These are phyloP conservation scores for Stercorarius parasiticus DNA, from an alignment of 2,113 vertebrate species.

Conservation along the genomic window DNA sequence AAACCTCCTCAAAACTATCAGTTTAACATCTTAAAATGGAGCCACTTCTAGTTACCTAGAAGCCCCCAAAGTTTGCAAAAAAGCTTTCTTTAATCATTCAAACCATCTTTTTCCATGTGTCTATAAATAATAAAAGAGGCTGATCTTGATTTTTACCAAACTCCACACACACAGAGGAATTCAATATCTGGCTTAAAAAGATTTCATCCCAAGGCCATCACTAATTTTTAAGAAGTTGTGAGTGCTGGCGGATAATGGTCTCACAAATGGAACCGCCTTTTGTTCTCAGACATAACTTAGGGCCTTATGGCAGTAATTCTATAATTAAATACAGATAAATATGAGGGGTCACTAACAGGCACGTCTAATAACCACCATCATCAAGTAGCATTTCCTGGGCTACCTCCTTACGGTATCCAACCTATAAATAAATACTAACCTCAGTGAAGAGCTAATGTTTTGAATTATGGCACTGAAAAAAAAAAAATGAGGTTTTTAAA, in stretches of 20 bases:
- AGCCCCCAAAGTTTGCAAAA: not conserved
- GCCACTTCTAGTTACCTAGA: not conserved
- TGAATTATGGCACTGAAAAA: not conserved
- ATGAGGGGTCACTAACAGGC: not conserved
- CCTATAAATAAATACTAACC: constrained; percentile 36
- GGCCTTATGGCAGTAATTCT: not conserved
- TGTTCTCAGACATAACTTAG: not conserved
- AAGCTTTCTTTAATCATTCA: not conserved
- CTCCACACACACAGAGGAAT: not conserved
- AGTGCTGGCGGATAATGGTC: not conserved
- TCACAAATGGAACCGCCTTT: not conserved
- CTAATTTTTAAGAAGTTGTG: not conserved
- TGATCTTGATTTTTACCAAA: not conserved
- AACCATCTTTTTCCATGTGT: accelerated
- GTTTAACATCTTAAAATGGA: not conserved
- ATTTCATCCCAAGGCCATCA: not conserved
- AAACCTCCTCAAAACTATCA: not conserved
- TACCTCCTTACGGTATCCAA: not conserved
- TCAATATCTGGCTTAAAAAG: not conserved
- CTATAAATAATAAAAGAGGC: not conserved
- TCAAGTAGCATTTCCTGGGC: constrained; percentile 23
- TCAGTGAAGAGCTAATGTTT: constrained; percentile 2
- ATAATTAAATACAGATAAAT: constrained; percentile 13
- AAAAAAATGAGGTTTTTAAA: not conserved
- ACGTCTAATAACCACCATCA: not conserved